Evolutionary conservation across 2,888 invertebrate genomes (phyloP).

Genomic region (Gymnocheta viridis): DNA sequence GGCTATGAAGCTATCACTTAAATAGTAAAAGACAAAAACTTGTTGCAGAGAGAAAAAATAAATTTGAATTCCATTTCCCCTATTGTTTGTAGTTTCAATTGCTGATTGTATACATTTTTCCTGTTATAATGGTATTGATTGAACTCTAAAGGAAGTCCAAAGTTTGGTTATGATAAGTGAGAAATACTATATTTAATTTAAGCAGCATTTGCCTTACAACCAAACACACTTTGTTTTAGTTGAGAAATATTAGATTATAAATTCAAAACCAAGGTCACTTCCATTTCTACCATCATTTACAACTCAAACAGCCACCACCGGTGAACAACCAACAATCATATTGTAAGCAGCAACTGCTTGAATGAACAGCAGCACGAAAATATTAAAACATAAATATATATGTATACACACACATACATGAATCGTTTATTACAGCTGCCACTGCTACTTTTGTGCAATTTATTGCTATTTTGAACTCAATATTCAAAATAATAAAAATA

Average conservation of each 20-base stretch:
- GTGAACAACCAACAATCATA: conserved; percentile 20
- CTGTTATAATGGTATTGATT: neutral
- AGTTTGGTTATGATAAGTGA: neutral
- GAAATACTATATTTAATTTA: neutral
- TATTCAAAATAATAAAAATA: neutral
- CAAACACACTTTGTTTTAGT: neutral
- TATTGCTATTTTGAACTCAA: conserved; percentile 9
- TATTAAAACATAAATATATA: conserved; percentile 8
- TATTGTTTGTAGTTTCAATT: conserved; percentile 15
- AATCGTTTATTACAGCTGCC: conserved; percentile 5
- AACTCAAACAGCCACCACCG: conserved; percentile 3
- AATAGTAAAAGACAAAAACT: neutral
- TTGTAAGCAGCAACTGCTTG: neutral
- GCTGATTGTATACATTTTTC: neutral
- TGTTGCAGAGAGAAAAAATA: neutral
- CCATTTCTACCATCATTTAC: conserved; percentile 10
- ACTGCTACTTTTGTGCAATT: conserved; percentile 13
- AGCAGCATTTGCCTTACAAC: neutral
- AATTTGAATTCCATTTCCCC: conserved; percentile 5
- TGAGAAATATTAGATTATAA: conserved; percentile 11
- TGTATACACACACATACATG: too few species aligned
- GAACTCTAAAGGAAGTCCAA: conserved; percentile 18
- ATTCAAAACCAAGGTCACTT: conserved; percentile 24
- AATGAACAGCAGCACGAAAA: neutral
- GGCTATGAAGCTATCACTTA: neutral